Evolutionary conservation across 2,113 vertebrate genomes (phyloP).

Genomic region (Gnathonemus echidnorhynchus): DNA sequence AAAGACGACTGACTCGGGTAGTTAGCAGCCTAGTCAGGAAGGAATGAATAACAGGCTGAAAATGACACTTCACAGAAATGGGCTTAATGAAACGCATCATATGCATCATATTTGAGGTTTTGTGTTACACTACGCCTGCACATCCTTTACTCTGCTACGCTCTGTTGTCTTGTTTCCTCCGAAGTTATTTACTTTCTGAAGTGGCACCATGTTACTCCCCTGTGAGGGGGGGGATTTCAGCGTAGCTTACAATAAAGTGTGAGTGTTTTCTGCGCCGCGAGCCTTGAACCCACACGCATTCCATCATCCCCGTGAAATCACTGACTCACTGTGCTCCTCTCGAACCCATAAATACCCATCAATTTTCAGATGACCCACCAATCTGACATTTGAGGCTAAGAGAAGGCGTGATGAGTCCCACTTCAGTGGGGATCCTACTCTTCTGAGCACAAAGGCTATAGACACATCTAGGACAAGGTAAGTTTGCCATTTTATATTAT

Average conservation of each 20-base stretch:
- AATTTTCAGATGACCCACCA: not conserved
- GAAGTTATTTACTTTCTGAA: not conserved
- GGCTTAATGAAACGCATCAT: not conserved
- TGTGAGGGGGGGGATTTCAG: not conserved
- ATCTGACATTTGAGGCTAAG: not conserved
- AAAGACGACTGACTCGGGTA: not conserved
- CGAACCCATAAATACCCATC: not conserved
- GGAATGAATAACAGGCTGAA: not conserved
- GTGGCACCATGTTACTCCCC: not conserved
- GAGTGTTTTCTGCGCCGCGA: not conserved
- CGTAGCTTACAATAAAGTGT: slow-evolving; percentile 2
- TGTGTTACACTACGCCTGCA: no score
- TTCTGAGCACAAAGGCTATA: not conserved
- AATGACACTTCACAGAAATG: not conserved
- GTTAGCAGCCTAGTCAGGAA: not conserved
- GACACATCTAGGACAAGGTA: not conserved
- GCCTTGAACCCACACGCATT: not conserved
- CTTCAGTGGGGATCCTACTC: not conserved
- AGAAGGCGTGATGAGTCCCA: not conserved
- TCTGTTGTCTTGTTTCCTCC: not conserved
- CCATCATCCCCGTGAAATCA: not conserved
- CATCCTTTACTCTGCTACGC: not conserved
- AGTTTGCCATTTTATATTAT: not conserved
- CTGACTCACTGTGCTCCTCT: not conserved
- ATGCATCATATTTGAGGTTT: not conserved